These are phyloP conservation scores for Caenorhabditis sp. DNA, from an alignment of 2,888 invertebrate genomes.

Conservation along the genomic window DNA sequence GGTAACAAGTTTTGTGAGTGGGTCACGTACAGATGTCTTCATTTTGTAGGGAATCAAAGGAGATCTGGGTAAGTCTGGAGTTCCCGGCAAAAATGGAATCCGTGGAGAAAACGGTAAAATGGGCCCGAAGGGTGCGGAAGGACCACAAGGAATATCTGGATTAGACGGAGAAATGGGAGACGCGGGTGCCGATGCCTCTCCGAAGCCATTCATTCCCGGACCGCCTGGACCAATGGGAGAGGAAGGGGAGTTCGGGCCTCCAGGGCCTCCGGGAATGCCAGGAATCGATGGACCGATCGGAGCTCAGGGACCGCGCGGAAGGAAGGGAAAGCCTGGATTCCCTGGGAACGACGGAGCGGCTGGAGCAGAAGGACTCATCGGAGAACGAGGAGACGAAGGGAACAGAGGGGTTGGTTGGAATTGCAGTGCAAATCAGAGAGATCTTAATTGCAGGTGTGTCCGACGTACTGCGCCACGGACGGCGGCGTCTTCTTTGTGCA, in stretches of 20 bases:
- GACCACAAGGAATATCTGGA: slow-evolving; percentile 69
- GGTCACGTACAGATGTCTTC: neutral
- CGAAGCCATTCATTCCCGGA: slow-evolving; percentile 77
- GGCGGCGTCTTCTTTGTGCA: slow-evolving; percentile 79
- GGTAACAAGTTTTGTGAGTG: slow-evolving; percentile 31
- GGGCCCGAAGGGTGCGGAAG: slow-evolving; percentile 57
- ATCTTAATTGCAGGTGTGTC: slow-evolving; percentile 69
- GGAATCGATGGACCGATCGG: slow-evolving; percentile 71
- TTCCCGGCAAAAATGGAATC: slow-evolving; percentile 63
- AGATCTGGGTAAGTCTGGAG: slow-evolving; percentile 69
- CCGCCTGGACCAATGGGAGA: slow-evolving; percentile 68
- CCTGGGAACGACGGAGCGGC: slow-evolving; percentile 67
- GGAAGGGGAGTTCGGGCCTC: slow-evolving; percentile 67
- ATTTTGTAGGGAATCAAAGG: slow-evolving; percentile 66
- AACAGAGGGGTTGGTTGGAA: slow-evolving; percentile 72
- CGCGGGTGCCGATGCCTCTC: slow-evolving; percentile 71
- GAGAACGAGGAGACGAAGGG: slow-evolving; percentile 71
- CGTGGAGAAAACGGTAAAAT: slow-evolving; percentile 63
- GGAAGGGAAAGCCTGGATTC: slow-evolving; percentile 68
- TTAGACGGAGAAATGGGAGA: slow-evolving; percentile 74
- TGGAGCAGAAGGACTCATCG: slow-evolving; percentile 69
- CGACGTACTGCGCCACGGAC: slow-evolving; percentile 78
- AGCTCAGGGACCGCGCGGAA: slow-evolving; percentile 70
- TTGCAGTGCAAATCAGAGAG: no score
- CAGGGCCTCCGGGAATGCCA: slow-evolving; percentile 72